Base-by-base conservation (phyloP, 1,140 invertebrate genomes). In the Druon quercuslanigerum region DNA sequence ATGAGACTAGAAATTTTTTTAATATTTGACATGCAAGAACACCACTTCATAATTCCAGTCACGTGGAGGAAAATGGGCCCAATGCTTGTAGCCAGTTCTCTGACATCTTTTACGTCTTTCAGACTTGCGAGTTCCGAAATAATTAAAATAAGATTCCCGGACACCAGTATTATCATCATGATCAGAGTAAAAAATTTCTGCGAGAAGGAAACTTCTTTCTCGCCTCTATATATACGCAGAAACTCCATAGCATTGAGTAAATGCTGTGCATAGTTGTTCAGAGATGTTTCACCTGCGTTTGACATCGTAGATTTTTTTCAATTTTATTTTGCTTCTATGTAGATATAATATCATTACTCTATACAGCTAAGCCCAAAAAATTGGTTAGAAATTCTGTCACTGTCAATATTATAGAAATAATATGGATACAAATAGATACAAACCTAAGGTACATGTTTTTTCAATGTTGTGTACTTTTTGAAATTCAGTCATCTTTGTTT, bases 21-120 rank as follows among this genome's bases (percentile, higher is more conserved):
- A n/a, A 66, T 16, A 16, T 33, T 66, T n/a, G n/a, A 40, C 25
- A 40, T 66, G 40, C 60, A 66, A 14, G 33, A 66, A 16, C 20
- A 66, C 60, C 60, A 66, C n/a, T 66, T 66, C 60, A 66, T 46
- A 7, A 66, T 14, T 16, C 60, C 60, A 66, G 60, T 66, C 16
- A 40, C n/a, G 13, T 66, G 60, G 2, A 66, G 16, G 2, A 33
- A 40, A n/a, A 66, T n/a, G 16, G 60, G 60, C n/a, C 25, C 60
- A 40, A 66, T 66, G 33, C 60, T 66, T n/a, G 60, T 66, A 8
- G 60, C 60, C n/a, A 66, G 40, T 66, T 66, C 60, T 40, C 60
- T 66, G 7, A 33, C 20, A n/a, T 40, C 25, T 46, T 66, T 40
- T n/a, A 40, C 25, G 33, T 66, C 16, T 33, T 66, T 66, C 0